A percentile compares a stretch with the other conserved stretches of the same genome.
phyloP scores from a whole-genome alignment of 2,888 invertebrate species.

The Mythimna loreyi region DNA sequence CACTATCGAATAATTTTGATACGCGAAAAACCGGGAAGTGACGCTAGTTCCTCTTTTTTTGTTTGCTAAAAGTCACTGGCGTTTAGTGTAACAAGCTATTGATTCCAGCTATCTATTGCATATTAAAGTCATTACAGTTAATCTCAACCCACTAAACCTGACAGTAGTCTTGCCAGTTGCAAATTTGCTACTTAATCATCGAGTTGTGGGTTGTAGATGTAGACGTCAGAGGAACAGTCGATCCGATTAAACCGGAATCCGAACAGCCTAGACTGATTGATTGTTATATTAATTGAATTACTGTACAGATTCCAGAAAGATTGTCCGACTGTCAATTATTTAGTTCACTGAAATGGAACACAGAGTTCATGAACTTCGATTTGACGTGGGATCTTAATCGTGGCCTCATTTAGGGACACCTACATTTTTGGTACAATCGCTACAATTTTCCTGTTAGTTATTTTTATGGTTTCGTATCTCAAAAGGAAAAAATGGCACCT shows the following conservation, averaged over 20 bases:
- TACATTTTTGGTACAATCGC: background rate
- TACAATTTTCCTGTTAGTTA: background rate
- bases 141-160: background rate
- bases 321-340: constrained; percentile 10
- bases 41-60: too few species aligned
- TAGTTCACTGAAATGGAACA: constrained; percentile 14
- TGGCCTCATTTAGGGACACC: background rate
- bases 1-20: too few species aligned
- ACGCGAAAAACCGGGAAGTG: too few species aligned
- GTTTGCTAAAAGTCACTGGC: too few species aligned
- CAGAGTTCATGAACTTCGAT: constrained; percentile 2
- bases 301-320: background rate
- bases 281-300: background rate
- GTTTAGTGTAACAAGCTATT: too few species aligned
- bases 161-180: background rate
- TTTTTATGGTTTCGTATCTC: too few species aligned
- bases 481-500: too few species aligned
- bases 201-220: background rate
- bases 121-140: background rate
- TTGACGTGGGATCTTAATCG: background rate
- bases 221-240: background rate
- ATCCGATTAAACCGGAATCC: background rate
- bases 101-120: background rate
- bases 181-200: background rate
- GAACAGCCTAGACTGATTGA: background rate